phyloP scores from a whole-genome alignment of 1,140 invertebrate species.

The Babylonia areolata region DNA sequence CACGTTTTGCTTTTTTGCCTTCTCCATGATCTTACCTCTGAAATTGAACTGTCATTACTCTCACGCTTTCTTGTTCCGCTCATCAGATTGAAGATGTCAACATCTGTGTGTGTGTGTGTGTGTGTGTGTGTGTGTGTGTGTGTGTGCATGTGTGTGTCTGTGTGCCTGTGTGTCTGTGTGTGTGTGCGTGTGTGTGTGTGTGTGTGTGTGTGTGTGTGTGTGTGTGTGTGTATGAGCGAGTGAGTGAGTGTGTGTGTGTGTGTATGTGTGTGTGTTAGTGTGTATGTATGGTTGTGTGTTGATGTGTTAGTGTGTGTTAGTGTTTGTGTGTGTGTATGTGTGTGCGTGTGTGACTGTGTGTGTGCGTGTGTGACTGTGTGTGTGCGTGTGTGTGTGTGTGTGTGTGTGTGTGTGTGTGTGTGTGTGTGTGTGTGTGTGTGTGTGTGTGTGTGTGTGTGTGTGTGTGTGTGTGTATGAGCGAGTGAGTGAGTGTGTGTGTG shows the following conservation, averaged over 20 bases:
- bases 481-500: neutral
- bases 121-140: neutral
- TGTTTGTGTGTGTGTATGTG: conserved; percentile 1
- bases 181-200: neutral
- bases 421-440: conserved; percentile 11
- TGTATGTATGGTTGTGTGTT: neutral
- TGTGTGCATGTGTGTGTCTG: neutral
- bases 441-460: neutral
- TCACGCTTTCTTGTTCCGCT: no score
- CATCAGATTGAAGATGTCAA: no score
- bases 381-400: neutral
- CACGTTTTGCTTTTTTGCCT: no score
- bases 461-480: neutral
- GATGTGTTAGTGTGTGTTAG: neutral
- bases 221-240: neutral
- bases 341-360: neutral
- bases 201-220: neutral
- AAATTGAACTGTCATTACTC: no score
- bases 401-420: conserved; percentile 11
- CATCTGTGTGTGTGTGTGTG: neutral
- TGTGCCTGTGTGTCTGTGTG: neutral
- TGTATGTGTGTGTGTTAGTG: neutral
- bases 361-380: neutral
- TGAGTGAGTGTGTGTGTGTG: neutral
- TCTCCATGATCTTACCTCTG: no score